Conservation (phyloP, 2,888 invertebrate species). For the Alloplasta piceator region DNA sequence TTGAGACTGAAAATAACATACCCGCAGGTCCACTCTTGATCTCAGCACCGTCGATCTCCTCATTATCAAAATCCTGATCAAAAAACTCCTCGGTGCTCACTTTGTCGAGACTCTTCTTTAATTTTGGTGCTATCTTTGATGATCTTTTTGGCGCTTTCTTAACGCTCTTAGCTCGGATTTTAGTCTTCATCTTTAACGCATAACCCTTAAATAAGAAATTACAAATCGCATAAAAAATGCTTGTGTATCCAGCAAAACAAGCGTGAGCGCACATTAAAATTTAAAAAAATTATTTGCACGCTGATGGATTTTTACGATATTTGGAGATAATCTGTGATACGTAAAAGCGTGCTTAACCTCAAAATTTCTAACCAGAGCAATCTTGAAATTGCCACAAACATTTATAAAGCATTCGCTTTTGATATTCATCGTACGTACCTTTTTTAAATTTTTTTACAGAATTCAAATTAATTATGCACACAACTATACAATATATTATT, state of each 20-base stretch:
- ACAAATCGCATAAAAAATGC: background rate
- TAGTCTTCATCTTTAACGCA: conserved; percentile 60
- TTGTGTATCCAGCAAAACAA: too few species aligned
- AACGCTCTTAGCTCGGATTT: conserved; percentile 56
- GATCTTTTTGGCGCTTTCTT: conserved; percentile 58
- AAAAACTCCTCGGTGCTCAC: conserved; percentile 75
- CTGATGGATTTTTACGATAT: background rate
- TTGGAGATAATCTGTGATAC: background rate
- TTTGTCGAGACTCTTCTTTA: conserved; percentile 69
- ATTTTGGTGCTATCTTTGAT: conserved; percentile 63
- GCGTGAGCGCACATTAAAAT: too few species aligned
- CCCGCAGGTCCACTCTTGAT: conserved; percentile 37
- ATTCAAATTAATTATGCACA: background rate
- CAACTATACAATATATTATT: background rate
- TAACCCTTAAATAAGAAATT: background rate
- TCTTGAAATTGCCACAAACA: background rate
- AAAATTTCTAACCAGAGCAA: background rate
- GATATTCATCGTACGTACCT: conserved; percentile 33
- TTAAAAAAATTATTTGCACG: too few species aligned
- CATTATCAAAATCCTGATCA: conserved; percentile 74
- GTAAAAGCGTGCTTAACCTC: conserved; percentile 40
- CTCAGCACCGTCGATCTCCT: conserved; percentile 54
- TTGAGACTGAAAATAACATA: background rate
- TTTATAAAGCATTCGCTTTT: background rate
- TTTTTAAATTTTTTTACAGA: background rate